These are phyloP conservation scores for Drosophila pseudoananassae DNA, from an alignment of 1,140 invertebrate species.

Conservation along the genomic window DNA sequence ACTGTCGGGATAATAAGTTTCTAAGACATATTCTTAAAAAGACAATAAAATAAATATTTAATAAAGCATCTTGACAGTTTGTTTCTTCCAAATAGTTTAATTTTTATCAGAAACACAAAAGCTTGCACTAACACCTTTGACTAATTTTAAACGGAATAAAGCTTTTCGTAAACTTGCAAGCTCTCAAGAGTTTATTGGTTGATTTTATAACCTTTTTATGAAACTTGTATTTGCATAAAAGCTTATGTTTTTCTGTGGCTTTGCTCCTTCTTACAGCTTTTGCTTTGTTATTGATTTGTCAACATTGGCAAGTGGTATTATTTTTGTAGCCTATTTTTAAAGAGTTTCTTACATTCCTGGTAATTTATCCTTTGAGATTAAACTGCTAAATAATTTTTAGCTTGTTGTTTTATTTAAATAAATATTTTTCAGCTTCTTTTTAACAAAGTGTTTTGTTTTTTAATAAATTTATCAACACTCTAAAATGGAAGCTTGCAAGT, in stretches of 20 bases:
- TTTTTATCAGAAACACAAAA: background rate
- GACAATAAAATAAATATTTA: background rate
- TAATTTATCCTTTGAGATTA: background rate
- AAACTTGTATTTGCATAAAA: background rate
- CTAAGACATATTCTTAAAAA: background rate
- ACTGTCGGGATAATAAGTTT: background rate
- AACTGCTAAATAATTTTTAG: background rate
- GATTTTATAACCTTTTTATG: background rate
- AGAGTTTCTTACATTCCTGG: background rate
- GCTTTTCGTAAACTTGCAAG: background rate
- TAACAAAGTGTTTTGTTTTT: background rate
- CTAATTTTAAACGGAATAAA: background rate
- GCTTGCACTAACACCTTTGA: background rate
- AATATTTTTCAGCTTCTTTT: background rate
- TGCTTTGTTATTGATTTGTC: background rate
- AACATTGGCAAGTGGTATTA: background rate
- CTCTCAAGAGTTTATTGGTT: background rate
- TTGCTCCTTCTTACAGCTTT: background rate
- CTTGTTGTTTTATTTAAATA: background rate
- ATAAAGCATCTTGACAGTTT: background rate
- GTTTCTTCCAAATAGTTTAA: background rate
- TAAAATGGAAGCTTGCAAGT: background rate
- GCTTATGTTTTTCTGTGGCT: background rate
- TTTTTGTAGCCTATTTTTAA: background rate
- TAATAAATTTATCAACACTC: background rate